Conservation (phyloP, 1,140 invertebrate species). For the Pararge aegeria region DNA sequence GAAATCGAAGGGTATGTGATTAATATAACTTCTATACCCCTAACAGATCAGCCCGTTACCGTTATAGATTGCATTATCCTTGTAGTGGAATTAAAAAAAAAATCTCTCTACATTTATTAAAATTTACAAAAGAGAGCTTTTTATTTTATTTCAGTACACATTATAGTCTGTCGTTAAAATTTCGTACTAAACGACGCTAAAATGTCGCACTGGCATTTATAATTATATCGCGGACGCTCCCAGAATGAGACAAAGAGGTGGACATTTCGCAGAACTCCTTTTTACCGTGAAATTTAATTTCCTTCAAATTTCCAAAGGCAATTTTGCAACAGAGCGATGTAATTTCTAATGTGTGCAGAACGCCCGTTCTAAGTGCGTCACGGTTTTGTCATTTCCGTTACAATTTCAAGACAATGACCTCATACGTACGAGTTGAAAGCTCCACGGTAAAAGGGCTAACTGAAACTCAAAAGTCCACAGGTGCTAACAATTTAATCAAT, state of each 20-base stretch:
- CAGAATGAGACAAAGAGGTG: background rate
- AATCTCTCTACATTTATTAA: too few relatives aligned
- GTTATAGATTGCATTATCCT: too few relatives aligned
- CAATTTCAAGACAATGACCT: background rate
- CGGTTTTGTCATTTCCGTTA: background rate
- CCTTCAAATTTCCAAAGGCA: constrained; percentile 9
- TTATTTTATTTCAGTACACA: constrained; percentile 21
- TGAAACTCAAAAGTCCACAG: too few relatives aligned
- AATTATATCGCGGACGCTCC: constrained; percentile 11
- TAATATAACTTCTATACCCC: too few relatives aligned
- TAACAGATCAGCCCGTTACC: too few relatives aligned
- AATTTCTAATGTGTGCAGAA: constrained; percentile 1
- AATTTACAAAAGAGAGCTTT: constrained; percentile 9
- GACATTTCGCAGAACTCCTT: constrained; percentile 8
- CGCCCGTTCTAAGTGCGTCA: background rate
- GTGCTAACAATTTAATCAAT: too few relatives aligned
- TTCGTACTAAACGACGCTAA: constrained; percentile 13
- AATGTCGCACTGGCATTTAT: constrained; percentile 17
- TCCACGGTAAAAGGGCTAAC: background rate
- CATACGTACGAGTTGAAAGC: background rate
- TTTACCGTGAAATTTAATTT: constrained; percentile 15
- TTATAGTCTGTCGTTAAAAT: constrained; percentile 12
- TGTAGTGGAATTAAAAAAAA: too few relatives aligned
- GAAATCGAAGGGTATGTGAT: too few relatives aligned
- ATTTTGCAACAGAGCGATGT: constrained; percentile 1